phyloP scores from a whole-genome alignment of 2,888 invertebrate genomes.

The Chymomyza caudatula region DNA sequence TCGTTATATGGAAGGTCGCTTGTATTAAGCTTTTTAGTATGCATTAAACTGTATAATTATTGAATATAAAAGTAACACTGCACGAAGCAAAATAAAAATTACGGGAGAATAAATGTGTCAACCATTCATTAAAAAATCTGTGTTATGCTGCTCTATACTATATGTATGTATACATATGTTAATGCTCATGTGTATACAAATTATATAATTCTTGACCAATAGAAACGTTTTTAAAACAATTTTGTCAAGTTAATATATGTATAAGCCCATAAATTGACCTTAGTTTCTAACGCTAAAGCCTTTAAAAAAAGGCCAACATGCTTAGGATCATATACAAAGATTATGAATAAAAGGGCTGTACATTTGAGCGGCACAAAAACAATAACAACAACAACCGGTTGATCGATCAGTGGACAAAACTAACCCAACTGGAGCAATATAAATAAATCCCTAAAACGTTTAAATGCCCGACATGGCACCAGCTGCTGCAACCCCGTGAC shows the following conservation, averaged over 20 bases:
- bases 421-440: slow-evolving; percentile 45
- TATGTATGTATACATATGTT: too few species aligned
- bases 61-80: too few species aligned
- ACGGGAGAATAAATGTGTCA: too few species aligned
- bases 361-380: not conserved
- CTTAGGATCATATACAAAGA: not conserved
- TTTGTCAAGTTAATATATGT: not conserved
- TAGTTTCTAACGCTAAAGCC: not conserved
- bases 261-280: not conserved
- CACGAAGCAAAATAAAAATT: too few species aligned
- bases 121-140: too few species aligned
- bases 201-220: too few species aligned
- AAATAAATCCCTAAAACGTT: slow-evolving; percentile 70
- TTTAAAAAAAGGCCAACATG: not conserved
- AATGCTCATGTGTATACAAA: too few species aligned
- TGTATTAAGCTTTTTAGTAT: slow-evolving; percentile 64
- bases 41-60: slow-evolving; percentile 70
- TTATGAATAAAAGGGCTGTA: not conserved
- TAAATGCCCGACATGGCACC: slow-evolving; percentile 58
- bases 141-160: too few species aligned
- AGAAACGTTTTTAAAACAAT: not conserved
- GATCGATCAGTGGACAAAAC: slow-evolving; percentile 38
- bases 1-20: too few species aligned
- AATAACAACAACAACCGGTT: not conserved
- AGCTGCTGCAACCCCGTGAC: slow-evolving; percentile 51